phyloP scores from a whole-genome alignment of 2,797 vertebrate species.

The Scarus forsteni region DNA sequence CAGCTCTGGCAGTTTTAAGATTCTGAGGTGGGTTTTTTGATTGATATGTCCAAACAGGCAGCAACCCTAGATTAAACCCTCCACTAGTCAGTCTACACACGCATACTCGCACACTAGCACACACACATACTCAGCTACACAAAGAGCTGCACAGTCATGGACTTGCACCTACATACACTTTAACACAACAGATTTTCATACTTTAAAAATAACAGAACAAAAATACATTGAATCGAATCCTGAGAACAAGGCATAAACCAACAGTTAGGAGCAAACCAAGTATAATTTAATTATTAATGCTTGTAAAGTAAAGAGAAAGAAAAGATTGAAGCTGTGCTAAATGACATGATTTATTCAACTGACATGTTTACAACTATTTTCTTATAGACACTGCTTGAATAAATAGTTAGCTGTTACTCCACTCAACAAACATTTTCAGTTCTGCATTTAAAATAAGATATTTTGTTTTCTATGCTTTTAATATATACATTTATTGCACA shows the following conservation, averaged over 20 bases:
- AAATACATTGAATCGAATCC: no score
- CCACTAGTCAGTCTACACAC: constrained; percentile 11
- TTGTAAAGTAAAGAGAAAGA: constrained; percentile 33
- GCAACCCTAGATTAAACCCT: constrained; percentile 67
- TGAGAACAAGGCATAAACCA: background rate
- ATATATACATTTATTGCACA: constrained; percentile 78
- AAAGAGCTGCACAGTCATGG: constrained; percentile 1
- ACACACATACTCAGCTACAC: constrained; percentile 1
- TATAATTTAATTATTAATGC: background rate
- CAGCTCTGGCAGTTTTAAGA: constrained; percentile 58
- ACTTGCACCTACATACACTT: constrained; percentile 3
- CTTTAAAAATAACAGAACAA: no score
- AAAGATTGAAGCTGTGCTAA: constrained; percentile 68
- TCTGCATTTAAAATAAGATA: constrained; percentile 71
- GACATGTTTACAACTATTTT: constrained; percentile 74
- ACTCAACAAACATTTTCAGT: constrained; percentile 68
- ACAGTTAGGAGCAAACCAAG: no score
- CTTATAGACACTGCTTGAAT: constrained; percentile 74
- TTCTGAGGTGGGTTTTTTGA: constrained; percentile 67
- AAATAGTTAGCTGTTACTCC: constrained; percentile 73
- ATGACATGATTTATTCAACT: constrained; percentile 82
- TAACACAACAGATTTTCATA: background rate
- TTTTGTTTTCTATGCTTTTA: constrained; percentile 47
- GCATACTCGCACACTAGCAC: background rate
- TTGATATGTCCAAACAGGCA: constrained; percentile 57